Evolutionary conservation across 2,888 invertebrate genomes (phyloP).

Genomic region (Trissolcus brochymenae): DNA sequence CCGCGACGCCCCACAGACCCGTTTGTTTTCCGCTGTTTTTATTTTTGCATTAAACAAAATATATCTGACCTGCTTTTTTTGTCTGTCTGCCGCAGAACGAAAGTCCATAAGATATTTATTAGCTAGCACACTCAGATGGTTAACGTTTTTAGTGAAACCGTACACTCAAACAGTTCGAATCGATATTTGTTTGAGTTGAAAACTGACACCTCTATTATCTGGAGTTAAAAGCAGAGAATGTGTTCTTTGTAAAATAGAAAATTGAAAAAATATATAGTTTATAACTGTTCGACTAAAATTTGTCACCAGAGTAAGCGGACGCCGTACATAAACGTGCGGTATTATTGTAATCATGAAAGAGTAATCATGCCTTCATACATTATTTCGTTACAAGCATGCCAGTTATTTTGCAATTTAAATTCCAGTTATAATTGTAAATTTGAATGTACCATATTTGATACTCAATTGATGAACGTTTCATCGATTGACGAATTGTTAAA

Average conservation of each 20-base stretch:
- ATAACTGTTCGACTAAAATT: not conserved
- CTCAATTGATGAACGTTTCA: too few species aligned
- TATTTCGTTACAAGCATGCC: too few species aligned
- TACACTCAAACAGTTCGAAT: conserved; percentile 18
- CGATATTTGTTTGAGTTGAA: conserved; percentile 31
- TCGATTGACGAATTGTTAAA: too few species aligned
- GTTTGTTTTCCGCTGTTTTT: conserved; percentile 15
- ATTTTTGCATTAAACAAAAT: conserved; percentile 19
- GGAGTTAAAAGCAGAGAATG: conserved; percentile 4
- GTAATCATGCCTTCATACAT: too few species aligned
- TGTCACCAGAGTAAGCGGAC: too few species aligned
- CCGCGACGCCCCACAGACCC: not conserved
- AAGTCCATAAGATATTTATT: conserved; percentile 37
- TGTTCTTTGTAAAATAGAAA: conserved; percentile 19
- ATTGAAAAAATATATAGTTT: not conserved
- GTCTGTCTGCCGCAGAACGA: not conserved
- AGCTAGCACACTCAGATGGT: conserved; percentile 15
- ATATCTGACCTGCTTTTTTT: conserved; percentile 16
- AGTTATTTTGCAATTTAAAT: too few species aligned
- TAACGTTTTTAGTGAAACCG: conserved; percentile 11
- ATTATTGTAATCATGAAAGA: too few species aligned
- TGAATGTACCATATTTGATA: too few species aligned
- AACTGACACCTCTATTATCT: conserved; percentile 25
- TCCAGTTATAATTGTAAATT: too few species aligned
- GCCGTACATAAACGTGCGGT: too few species aligned